phyloP scores from a whole-genome alignment of 2,888 invertebrate genomes.

The Eristalinus sepulchralis region DNA sequence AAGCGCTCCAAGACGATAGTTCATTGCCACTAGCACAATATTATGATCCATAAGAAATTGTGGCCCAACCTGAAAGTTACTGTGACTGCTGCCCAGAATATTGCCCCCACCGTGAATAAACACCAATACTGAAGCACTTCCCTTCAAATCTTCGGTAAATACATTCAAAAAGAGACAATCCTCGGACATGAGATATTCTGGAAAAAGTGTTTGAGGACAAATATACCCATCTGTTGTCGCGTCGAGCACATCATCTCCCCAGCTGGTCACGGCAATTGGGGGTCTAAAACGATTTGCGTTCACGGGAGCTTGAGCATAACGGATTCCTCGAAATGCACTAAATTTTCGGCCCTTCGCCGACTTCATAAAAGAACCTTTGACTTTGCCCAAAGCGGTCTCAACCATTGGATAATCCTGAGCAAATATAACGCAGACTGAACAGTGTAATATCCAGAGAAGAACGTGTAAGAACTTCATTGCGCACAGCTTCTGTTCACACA shows the following conservation, averaged over 20 bases:
- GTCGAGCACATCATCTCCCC: conserved; percentile 77
- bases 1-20: conserved; percentile 77
- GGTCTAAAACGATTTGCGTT: conserved; percentile 81
- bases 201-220: conserved; percentile 75
- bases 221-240: conserved; percentile 80
- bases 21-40: conserved; percentile 77
- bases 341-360: conserved; percentile 79
- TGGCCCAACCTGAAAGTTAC: conserved; percentile 74
- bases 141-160: conserved; percentile 79
- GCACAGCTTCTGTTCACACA: background rate
- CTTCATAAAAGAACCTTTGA: conserved; percentile 80
- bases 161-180: conserved; percentile 86
- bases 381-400: conserved; percentile 77
- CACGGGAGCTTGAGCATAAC: conserved; percentile 81
- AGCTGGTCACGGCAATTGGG: conserved; percentile 74
- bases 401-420: conserved; percentile 16
- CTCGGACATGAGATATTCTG: conserved; percentile 81
- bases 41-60: conserved; percentile 77
- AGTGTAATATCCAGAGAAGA: background rate
- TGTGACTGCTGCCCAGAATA: conserved; percentile 75
- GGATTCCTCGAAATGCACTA: conserved; percentile 81
- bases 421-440: background rate
- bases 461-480: conserved; percentile 5
- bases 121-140: conserved; percentile 74
- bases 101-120: conserved; percentile 78